Evolutionary conservation across 2,888 invertebrate genomes (phyloP).

Genomic region (Brenthis hecate): DNA sequence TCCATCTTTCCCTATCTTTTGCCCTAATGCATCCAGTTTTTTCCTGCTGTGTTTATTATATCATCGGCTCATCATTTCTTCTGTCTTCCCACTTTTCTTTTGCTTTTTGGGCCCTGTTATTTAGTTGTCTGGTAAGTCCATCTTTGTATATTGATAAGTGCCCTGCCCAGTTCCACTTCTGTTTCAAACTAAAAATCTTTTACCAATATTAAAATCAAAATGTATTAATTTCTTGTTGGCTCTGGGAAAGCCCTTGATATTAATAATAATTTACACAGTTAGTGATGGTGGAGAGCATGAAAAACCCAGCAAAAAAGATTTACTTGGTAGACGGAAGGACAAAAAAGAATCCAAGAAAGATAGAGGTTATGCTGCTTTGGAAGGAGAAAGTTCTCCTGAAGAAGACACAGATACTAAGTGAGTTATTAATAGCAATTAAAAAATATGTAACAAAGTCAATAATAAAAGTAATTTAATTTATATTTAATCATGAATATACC

Average conservation of each 20-base stretch:
- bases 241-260: not conserved
- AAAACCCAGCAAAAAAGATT: slow-evolving; percentile 89
- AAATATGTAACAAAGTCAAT: not conserved
- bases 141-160: too few relatives aligned
- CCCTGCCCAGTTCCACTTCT: too few relatives aligned
- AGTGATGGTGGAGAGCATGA: slow-evolving; percentile 92
- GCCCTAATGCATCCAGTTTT: too few relatives aligned
- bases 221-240: not conserved
- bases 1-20: too few relatives aligned
- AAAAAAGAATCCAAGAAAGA: slow-evolving; percentile 92
- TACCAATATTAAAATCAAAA: too few relatives aligned
- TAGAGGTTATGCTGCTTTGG: slow-evolving; percentile 94
- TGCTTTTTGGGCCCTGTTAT: too few relatives aligned
- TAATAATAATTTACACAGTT: slow-evolving; percentile 76
- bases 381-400: slow-evolving; percentile 96
- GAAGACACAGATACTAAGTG: slow-evolving; percentile 92
- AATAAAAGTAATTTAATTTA: not conserved
- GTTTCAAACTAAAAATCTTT: too few relatives aligned
- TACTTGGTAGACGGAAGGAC: slow-evolving; percentile 90
- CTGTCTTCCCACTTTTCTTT: too few relatives aligned
- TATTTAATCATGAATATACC: not conserved
- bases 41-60: too few relatives aligned
- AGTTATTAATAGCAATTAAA: slow-evolving; percentile 40
- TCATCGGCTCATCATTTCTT: too few relatives aligned
- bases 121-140: too few relatives aligned